Base-by-base conservation (phyloP, 2,113 vertebrate genomes). In the Alosa alosa region DNA sequence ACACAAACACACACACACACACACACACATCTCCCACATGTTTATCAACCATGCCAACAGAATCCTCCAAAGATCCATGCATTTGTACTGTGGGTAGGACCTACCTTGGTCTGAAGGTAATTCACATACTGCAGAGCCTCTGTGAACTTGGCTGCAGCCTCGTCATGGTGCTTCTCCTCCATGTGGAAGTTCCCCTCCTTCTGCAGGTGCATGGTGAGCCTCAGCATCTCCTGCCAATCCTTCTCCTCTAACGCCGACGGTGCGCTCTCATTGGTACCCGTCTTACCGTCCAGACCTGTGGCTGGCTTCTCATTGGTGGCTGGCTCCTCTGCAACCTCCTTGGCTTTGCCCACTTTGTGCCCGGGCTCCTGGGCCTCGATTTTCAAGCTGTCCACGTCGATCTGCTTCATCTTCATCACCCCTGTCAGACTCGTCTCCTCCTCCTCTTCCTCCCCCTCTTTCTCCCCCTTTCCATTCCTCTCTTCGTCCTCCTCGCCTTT, bases 221-320 rank as follows among this genome's bases (percentile, higher is more conserved):
- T 90, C 86, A 97, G 86, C 94, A 97, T 96, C 93, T 97, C 95
- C 90, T 97, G 96, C 87, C 95, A 95, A 92, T 90, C 96, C 92
- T 94, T 95, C 46, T 81, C 92, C 64, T 93, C 89, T 0, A 49
- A 64, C 85, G 82, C 64, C 31, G 11, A 36, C 20, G 85, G 75
- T 41, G 60, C 72, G 1, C 72, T 83, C 20, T 57, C 81, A 86
- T 68, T 22, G 47, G 49, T 68, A 41, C 52, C 75, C 18, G 31
- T 60, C 68, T 64, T 25, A 10, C 81, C 47, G 17, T 82, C 83
- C 49, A 72, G 47, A 15, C 86, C 22, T 36, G 46, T 47, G 18
- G 6, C 55, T 1, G 25, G 81, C 45, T 85, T 87, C 47, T 90
- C 87, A 83, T 86, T 41, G 17, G 82, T 25, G 15, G 41, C 84